phyloP scores from a whole-genome alignment of 2,113 vertebrate genomes.

The Gymnorhina tibicen region DNA sequence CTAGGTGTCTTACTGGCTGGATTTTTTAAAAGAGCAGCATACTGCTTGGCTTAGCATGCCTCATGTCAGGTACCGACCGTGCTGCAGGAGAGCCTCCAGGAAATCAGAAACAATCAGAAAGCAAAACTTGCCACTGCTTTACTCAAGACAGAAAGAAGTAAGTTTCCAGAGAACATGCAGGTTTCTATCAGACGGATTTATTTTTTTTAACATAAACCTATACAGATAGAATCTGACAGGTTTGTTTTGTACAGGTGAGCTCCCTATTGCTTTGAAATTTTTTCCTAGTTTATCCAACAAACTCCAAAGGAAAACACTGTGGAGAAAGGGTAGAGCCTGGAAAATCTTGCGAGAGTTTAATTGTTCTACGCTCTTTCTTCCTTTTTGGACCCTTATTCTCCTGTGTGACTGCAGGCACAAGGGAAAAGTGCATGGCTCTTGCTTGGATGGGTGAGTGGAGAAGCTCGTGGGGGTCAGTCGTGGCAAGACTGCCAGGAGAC shows the following conservation, averaged over 20 bases:
- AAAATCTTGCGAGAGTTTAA: neutral
- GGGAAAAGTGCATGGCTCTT: rapidly evolving
- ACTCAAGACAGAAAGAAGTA: neutral
- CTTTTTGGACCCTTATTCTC: rapidly evolving
- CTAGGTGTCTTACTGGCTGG: neutral
- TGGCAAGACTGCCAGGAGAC: neutral
- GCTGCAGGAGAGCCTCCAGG: neutral
- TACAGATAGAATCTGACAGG: neutral
- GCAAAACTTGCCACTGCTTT: neutral
- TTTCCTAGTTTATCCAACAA: neutral
- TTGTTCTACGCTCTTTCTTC: neutral
- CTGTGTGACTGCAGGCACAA: rapidly evolving
- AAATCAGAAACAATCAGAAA: neutral
- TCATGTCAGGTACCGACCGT: neutral
- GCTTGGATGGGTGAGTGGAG: neutral
- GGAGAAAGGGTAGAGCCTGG: neutral
- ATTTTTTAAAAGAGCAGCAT: neutral
- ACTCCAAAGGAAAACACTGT: neutral
- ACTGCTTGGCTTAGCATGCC: neutral
- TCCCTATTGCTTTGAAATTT: neutral
- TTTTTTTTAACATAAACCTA: neutral
- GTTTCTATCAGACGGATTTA: neutral
- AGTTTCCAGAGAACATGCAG: neutral
- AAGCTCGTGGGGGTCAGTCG: rapidly evolving
- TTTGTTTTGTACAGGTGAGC: neutral